Evolutionary conservation across 2,888 invertebrate genomes (phyloP).

Genomic region (Tenthredo distinguenda): DNA sequence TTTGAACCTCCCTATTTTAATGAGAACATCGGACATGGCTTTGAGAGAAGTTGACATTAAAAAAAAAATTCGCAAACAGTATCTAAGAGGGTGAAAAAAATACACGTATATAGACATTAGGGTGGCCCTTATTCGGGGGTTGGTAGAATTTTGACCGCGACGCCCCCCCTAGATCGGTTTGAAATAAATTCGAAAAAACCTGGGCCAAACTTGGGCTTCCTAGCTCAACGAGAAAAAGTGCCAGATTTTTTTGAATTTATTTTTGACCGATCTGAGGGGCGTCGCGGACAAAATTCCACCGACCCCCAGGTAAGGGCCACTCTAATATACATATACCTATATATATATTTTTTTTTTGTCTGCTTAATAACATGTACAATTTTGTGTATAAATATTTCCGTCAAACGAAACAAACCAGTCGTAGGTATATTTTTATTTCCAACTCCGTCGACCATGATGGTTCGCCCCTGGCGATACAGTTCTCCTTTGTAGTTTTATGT

Average conservation of each 20-base stretch:
- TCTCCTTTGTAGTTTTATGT: conserved; percentile 66
- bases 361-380: background rate
- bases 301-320: no score
- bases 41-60: background rate
- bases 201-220: no score
- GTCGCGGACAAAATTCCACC: no score
- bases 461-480: background rate
- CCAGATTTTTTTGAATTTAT: no score
- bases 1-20: background rate
- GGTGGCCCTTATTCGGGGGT: no score
- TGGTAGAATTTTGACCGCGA: no score
- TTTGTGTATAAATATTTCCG: background rate
- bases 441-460: background rate
- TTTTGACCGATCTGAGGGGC: no score
- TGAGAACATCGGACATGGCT: background rate
- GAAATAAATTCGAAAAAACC: no score
- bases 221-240: no score
- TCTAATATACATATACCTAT: no score
- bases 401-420: background rate
- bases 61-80: background rate
- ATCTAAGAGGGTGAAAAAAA: background rate
- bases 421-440: background rate
- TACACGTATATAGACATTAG: background rate
- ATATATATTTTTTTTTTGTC: background rate
- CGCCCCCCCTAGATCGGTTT: no score